Conservation (phyloP, 2,797 vertebrate species). For the Phalloptychus januarius region DNA sequence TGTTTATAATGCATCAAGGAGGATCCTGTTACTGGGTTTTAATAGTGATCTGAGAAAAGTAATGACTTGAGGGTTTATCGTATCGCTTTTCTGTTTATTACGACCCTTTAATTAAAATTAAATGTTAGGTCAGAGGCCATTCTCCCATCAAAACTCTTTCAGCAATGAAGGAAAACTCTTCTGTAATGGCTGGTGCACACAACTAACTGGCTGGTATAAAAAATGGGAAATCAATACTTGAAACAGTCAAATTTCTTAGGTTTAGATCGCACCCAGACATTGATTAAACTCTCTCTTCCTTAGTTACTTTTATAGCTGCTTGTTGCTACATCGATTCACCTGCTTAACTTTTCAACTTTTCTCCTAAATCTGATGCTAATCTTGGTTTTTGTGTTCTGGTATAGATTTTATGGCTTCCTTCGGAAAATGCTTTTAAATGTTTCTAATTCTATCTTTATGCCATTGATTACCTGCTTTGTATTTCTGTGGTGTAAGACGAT, state of each 20-base stretch:
- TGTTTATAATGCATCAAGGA: not conserved
- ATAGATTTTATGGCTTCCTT: not conserved
- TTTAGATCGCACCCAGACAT: not conserved
- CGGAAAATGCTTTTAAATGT: not conserved
- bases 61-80: slow-evolving; percentile 7
- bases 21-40: not conserved
- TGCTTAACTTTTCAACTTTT: not conserved
- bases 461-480: not conserved
- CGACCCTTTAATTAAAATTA: slow-evolving; percentile 17
- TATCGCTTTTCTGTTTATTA: slow-evolving; percentile 16
- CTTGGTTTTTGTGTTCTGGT: not conserved
- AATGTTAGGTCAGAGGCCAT: slow-evolving; percentile 18
- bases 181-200: not conserved
- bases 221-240: not conserved
- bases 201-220: not conserved
- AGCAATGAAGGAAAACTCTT: slow-evolving; percentile 5
- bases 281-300: not conserved
- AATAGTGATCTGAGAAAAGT: not conserved
- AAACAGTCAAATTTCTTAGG: not conserved
- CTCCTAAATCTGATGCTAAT: not conserved
- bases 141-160: slow-evolving; percentile 7
- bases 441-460: not conserved
- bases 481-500: not conserved
- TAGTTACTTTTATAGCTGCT: not conserved
- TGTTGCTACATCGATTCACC: not conserved